These are phyloP conservation scores for Psilopsiagon aymara DNA, from an alignment of 2,113 vertebrate species.

Conservation along the genomic window DNA sequence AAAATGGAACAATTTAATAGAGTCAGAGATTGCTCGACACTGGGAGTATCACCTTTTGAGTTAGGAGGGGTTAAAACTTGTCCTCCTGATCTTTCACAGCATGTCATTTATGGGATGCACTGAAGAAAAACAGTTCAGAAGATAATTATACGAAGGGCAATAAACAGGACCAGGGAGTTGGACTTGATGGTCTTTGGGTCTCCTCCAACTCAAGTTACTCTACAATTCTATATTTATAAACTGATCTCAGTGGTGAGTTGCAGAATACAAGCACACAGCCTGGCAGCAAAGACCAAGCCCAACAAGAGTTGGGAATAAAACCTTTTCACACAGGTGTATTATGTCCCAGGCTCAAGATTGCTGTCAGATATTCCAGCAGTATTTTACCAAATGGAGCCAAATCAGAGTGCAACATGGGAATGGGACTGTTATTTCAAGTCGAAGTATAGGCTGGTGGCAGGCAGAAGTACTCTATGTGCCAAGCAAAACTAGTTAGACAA, in stretches of 20 bases:
- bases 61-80: neutral
- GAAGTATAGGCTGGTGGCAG: neutral
- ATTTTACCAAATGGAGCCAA: neutral
- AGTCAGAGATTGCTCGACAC: neutral
- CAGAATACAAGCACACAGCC: neutral
- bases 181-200: neutral
- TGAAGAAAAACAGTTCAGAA: neutral
- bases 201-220: neutral
- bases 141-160: neutral
- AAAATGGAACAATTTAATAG: neutral
- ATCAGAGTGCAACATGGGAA: neutral
- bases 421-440: neutral
- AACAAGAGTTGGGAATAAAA: neutral
- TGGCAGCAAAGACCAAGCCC: neutral
- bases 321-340: neutral
- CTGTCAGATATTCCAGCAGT: neutral
- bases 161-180: neutral
- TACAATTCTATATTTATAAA: neutral
- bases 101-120: neutral
- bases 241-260: neutral
- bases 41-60: neutral
- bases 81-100: neutral
- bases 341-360: neutral
- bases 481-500: conserved; percentile 32
- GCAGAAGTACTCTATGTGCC: neutral